These are phyloP conservation scores for Ciconia maguari DNA, from an alignment of 2,113 vertebrate genomes.

Conservation along the genomic window DNA sequence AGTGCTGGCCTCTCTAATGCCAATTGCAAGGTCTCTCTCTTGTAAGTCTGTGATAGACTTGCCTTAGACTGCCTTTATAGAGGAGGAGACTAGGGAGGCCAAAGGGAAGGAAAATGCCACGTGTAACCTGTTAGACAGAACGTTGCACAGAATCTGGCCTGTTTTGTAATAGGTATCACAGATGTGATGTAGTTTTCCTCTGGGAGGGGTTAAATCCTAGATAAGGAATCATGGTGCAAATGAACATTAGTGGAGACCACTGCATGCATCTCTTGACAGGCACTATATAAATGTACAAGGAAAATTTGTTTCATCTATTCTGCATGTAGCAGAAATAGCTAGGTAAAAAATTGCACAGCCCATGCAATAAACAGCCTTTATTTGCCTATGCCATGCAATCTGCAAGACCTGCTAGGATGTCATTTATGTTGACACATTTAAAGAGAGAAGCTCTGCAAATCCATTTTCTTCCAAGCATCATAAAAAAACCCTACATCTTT, in stretches of 20 bases:
- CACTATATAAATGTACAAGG: background rate
- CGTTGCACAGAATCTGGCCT: background rate
- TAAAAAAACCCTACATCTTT: background rate
- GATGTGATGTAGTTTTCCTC: background rate
- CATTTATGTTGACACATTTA: slow-evolving; percentile 56
- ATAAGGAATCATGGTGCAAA: background rate
- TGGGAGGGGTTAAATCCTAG: background rate
- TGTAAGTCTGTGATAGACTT: background rate
- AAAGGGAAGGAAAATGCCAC: background rate
- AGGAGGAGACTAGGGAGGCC: background rate
- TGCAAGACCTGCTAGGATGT: slow-evolving; percentile 38
- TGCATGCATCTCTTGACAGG: background rate
- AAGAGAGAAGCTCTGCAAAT: slow-evolving; percentile 35
- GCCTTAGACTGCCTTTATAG: background rate
- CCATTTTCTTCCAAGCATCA: slow-evolving; percentile 19
- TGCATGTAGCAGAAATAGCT: slow-evolving; percentile 21
- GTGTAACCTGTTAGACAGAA: background rate
- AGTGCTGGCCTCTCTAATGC: background rate
- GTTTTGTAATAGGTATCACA: background rate
- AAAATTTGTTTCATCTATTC: slow-evolving; percentile 34
- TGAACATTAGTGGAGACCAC: background rate
- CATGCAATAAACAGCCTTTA: slow-evolving; percentile 54
- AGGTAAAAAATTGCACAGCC: slow-evolving; percentile 18
- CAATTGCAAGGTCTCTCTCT: background rate
- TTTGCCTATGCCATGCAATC: slow-evolving; percentile 41